phyloP scores from a whole-genome alignment of 2,797 vertebrate genomes.

The Numenius phaeopus region DNA sequence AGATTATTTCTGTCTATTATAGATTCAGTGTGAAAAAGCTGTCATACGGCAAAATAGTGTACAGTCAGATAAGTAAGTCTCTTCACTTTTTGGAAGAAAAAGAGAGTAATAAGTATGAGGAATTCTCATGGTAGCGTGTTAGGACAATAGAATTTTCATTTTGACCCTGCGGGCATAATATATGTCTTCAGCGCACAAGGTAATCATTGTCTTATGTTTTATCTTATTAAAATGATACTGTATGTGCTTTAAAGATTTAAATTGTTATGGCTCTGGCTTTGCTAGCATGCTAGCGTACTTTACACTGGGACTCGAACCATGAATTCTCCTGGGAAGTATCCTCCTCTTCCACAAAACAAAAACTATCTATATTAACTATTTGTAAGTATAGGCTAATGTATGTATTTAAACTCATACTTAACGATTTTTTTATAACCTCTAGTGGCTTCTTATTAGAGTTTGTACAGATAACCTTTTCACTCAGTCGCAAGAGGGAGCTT shows the following conservation, averaged over 20 bases:
- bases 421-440: not conserved
- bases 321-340: not conserved
- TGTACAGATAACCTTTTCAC: not conserved
- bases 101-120: not conserved
- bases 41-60: not conserved
- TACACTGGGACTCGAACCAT: not conserved
- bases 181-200: not conserved
- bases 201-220: not conserved
- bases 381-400: not conserved
- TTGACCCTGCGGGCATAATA: not conserved
- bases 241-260: not conserved
- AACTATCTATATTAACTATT: not conserved
- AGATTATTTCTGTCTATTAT: not conserved
- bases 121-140: not conserved
- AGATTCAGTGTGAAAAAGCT: not conserved
- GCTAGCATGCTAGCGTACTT: not conserved
- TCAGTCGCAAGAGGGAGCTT: not conserved
- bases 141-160: not conserved
- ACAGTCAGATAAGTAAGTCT: not conserved
- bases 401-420: not conserved
- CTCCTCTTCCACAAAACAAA: not conserved
- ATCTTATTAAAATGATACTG: not conserved
- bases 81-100: not conserved
- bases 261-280: not conserved
- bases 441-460: not conserved